These are phyloP conservation scores for Erpetoichthys calabaricus DNA, from an alignment of 2,797 vertebrate species.

Conservation along the genomic window DNA sequence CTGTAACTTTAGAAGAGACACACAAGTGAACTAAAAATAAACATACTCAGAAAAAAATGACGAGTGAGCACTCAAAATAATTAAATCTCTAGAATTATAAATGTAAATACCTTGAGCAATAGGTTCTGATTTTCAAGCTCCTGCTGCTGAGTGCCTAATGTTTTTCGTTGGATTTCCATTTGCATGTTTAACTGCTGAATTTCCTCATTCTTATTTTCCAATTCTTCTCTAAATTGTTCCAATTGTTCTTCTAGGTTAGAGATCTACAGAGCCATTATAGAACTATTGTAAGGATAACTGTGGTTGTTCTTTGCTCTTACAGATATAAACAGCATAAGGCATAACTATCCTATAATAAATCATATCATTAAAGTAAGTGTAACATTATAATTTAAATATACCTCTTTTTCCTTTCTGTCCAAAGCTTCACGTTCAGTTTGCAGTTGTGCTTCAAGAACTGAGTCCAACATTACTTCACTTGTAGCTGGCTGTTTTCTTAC, in stretches of 20 bases:
- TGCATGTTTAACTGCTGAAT: conserved; percentile 95
- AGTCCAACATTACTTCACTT: conserved; percentile 45
- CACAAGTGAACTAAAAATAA: no score
- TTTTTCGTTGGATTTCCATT: conserved; percentile 89
- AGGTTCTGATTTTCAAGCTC: conserved; percentile 69
- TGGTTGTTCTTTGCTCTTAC: neutral
- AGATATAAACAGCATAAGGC: neutral
- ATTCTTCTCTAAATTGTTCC: conserved; percentile 91
- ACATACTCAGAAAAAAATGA: no score
- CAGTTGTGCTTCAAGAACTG: conserved; percentile 73
- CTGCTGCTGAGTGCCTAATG: conserved; percentile 71
- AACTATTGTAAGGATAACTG: conserved; percentile 4
- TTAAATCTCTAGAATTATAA: no score
- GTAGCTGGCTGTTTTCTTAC: conserved; percentile 62
- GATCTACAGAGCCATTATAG: conserved; percentile 52
- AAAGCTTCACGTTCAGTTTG: conserved; percentile 89
- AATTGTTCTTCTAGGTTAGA: conserved; percentile 90
- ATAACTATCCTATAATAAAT: no score
- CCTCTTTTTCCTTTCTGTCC: conserved; percentile 95
- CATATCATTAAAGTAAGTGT: no score
- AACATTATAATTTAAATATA: conserved; percentile 24
- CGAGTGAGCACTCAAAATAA: no score
- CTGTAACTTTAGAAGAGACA: no score
- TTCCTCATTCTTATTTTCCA: conserved; percentile 98
- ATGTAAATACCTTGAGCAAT: conserved; percentile 71